Evolutionary conservation across 2,113 vertebrate genomes (phyloP).

Genomic region (Rattus norvegicus): DNA sequence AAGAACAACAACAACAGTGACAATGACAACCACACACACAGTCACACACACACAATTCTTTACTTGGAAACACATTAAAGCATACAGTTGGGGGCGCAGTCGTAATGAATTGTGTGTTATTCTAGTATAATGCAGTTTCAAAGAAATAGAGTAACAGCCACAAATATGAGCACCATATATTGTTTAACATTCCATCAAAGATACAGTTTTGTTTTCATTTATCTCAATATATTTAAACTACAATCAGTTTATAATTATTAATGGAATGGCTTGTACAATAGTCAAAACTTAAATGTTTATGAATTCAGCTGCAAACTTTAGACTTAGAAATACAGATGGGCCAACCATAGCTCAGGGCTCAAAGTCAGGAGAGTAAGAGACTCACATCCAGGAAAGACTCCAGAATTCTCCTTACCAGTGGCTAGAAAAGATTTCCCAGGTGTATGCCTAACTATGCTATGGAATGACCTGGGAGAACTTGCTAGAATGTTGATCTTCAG

Average conservation of each 20-base stretch:
- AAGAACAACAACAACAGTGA: background rate
- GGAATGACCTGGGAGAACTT: background rate
- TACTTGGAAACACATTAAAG: background rate
- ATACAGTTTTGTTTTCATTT: background rate
- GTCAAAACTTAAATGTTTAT: background rate
- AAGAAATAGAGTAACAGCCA: background rate
- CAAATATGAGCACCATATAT: background rate
- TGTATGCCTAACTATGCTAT: background rate
- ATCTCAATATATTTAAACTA: background rate
- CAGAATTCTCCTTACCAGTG: background rate
- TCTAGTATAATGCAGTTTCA: background rate
- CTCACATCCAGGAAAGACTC: rapidly evolving
- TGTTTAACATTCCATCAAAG: background rate
- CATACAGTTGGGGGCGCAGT: background rate
- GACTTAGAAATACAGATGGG: background rate
- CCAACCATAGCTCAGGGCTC: background rate
- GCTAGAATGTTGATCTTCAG: background rate
- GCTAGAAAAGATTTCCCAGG: background rate
- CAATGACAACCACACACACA: rapidly evolving
- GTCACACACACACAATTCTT: background rate
- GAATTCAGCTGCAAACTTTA: background rate
- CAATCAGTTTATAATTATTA: background rate
- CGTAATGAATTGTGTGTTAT: background rate
- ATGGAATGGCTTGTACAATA: background rate
- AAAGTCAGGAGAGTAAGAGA: background rate